These are phyloP conservation scores for Sphyrna mokarran DNA, from an alignment of 2,113 vertebrate genomes.

Conservation along the genomic window DNA sequence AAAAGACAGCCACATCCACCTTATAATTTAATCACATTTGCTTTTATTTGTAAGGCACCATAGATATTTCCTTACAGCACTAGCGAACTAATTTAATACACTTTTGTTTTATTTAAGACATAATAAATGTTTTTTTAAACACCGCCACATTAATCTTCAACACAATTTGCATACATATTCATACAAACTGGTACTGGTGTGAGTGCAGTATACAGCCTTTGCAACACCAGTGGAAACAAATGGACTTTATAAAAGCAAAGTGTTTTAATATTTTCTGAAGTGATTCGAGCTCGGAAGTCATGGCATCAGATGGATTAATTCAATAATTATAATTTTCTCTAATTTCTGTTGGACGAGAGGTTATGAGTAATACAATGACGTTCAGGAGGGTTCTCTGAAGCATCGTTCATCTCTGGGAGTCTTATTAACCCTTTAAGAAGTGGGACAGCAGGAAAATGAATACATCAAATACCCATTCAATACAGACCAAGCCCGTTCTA, in stretches of 20 bases:
- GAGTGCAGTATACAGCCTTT: conserved; percentile 1
- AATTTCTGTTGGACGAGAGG: background rate
- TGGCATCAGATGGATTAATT: conserved; percentile 31
- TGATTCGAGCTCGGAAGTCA: conserved; percentile 29
- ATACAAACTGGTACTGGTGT: conserved; percentile 28
- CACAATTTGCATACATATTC: conserved; percentile 38
- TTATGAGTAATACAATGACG: conserved; percentile 23
- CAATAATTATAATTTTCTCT: conserved; percentile 20
- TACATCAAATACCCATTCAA: background rate
- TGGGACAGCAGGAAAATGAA: conserved; percentile 20
- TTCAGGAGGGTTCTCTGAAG: conserved; percentile 23
- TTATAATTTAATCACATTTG: conserved; percentile 35
- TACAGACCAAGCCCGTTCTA: background rate
- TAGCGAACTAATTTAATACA: conserved; percentile 36
- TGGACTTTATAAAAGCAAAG: conserved; percentile 22
- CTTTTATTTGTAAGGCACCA: conserved; percentile 38
- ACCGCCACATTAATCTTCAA: conserved; percentile 37
- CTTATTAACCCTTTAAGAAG: background rate
- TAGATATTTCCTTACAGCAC: conserved; percentile 37
- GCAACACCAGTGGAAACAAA: conserved; percentile 21
- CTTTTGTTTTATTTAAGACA: conserved; percentile 36
- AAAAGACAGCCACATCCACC: background rate
- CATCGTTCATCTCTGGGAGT: conserved; percentile 25
- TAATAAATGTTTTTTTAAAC: conserved; percentile 35
- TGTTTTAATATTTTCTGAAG: conserved; percentile 26